Evolutionary conservation across 2,113 vertebrate species (phyloP), one percentile per base, ranked within the genome.

Genomic region (Amblyopsis rosae): DNA sequence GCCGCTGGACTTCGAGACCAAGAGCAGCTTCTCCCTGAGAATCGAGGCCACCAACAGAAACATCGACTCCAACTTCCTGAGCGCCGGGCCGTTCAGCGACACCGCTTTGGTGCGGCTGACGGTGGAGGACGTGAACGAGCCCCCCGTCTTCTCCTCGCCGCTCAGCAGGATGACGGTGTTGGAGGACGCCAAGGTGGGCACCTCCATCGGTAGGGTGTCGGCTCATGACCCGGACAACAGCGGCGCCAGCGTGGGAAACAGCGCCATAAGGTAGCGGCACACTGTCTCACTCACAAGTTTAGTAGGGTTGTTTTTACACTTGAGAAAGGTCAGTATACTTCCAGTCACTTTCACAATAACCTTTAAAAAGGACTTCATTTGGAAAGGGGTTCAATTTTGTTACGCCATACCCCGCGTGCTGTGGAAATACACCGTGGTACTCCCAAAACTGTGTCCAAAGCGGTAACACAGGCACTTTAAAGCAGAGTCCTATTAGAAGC

Each of bases 1-100:
- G 97, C 94, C 95, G 62, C 85, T 99, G 41, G 96, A 99, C 89
- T 99, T 95, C 63, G 97, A 99, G 91, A 93, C 93, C 26, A 98
- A 95, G 77, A 94, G 91, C 68, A 95, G 93, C 85, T 98, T 96
- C 26, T 94, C 93, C 0, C 81, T 98, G 63, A 91, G 94, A 80
- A 94, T 98, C 78, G 97, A 99, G 88, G 97, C 94, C 62, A 95
- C 96, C 4, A 99, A 99, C 86, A 93, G 94, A 77, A 93, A 97
- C 6, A 92, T 96, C 0, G 96, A 99, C 89, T 90, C 95, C 81
- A 94, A 94, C 54, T 98, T 98, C 73, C 76, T 96, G 51, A 96
- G 85, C 66, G 72, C 91, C 82, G 97, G 96, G 13, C 94, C 96
- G 0, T 99, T 97, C 73, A 96, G 94, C 9, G 96, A 98, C 78